Percentiles rank a stretch among this genome's conserved stretches.
These are phyloP conservation scores for Chanos chanos DNA, from an alignment of 2,797 vertebrate genomes.

Conservation along the genomic window DNA sequence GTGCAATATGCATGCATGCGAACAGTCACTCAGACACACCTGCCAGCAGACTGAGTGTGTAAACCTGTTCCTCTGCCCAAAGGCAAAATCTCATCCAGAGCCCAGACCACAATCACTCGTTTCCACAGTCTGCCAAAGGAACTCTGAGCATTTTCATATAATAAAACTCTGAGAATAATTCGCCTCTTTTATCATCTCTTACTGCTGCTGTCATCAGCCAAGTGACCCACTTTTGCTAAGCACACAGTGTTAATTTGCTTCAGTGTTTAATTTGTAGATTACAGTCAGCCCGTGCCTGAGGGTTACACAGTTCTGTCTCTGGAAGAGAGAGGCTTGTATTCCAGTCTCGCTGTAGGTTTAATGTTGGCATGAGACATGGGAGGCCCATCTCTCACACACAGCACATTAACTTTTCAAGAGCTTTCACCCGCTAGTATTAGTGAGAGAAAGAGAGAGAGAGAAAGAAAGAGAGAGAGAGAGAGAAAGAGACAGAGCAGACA, in stretches of 20 bases:
- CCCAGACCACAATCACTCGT: too few relatives aligned
- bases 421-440: not conserved
- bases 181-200: conserved; percentile 13
- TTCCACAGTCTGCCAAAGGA: too few relatives aligned
- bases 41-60: not conserved
- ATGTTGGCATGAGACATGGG: not conserved
- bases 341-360: not conserved
- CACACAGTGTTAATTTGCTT: conserved; percentile 20
- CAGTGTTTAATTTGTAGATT: conserved; percentile 5
- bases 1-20: not conserved
- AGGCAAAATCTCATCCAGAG: not conserved
- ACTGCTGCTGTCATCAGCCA: conserved; percentile 24
- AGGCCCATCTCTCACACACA: too few relatives aligned
- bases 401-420: not conserved
- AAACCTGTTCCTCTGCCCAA: not conserved
- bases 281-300: conserved; percentile 6
- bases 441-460: not conserved
- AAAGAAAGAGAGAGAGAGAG: not conserved
- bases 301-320: conserved; percentile 7
- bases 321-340: not conserved
- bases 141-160: too few relatives aligned
- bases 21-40: too few relatives aligned
- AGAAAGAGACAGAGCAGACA: not conserved
- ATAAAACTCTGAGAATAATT: conserved; percentile 3
- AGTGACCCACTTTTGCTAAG: conserved; percentile 32